Conservation (phyloP, 2,888 invertebrate species). For the Latrodectus elegans region DNA sequence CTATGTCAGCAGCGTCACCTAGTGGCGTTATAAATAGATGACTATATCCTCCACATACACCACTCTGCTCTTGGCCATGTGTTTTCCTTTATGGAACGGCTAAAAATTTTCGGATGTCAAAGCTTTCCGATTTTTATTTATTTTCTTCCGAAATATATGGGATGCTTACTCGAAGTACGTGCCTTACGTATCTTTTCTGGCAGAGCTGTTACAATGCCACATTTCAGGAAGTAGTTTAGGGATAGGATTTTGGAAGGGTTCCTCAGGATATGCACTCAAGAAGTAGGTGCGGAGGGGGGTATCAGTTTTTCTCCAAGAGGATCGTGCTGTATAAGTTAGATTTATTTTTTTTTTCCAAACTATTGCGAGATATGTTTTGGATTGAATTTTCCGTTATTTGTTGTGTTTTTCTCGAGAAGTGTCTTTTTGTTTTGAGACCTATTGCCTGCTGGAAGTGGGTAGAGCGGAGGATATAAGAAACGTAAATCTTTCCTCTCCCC, state of each 20-base stretch:
- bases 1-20: slow-evolving; percentile 31
- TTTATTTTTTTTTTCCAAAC: slow-evolving; percentile 22
- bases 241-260: neutral
- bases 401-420: slow-evolving; percentile 2
- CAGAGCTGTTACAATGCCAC: slow-evolving; percentile 58
- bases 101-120: slow-evolving; percentile 64
- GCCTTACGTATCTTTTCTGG: slow-evolving; percentile 36
- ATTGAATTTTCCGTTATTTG: slow-evolving; percentile 37
- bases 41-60: slow-evolving; percentile 22
- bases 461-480: neutral
- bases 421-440: neutral
- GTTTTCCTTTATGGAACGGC: neutral
- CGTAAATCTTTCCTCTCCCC: neutral
- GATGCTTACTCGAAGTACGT: slow-evolving; percentile 46
- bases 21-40: slow-evolving; percentile 34
- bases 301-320: neutral
- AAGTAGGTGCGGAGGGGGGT: neutral
- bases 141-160: slow-evolving; percentile 56
- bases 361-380: slow-evolving; percentile 26
- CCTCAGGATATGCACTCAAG: neutral
- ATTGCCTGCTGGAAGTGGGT: neutral
- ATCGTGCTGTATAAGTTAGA: slow-evolving; percentile 55
- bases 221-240: slow-evolving; percentile 49
- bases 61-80: neutral
- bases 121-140: slow-evolving; percentile 61